Percentiles rank a stretch among this genome's conserved stretches.
Evolutionary conservation across 2,888 invertebrate species (phyloP).

Genomic region (Sinodicranocentrus sp.): DNA sequence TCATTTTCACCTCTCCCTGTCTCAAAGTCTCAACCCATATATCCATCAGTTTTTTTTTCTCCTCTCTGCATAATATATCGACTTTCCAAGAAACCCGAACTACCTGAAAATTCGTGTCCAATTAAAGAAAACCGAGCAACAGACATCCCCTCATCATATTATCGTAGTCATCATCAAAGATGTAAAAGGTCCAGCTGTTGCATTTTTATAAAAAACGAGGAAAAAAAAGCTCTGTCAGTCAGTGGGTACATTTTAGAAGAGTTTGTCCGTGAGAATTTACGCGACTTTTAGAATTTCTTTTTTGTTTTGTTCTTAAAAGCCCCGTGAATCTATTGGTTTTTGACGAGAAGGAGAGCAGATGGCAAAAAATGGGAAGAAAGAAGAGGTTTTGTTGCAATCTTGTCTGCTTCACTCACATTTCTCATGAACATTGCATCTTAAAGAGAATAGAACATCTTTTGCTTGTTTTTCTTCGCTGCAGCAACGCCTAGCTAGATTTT

Average conservation of each 20-base stretch:
- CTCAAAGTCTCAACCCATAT: neutral
- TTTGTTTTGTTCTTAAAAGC: constrained; percentile 32
- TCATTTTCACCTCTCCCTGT: constrained; percentile 1
- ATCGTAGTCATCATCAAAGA: neutral
- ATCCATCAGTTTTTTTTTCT: constrained; percentile 15
- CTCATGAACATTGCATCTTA: no score
- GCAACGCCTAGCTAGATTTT: neutral
- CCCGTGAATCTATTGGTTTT: constrained; percentile 36
- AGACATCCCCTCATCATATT: neutral
- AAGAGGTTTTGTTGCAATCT: constrained; percentile 47
- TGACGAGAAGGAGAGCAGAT: constrained; percentile 43
- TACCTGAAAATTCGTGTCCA: constrained; percentile 42
- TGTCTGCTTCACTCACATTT: no score
- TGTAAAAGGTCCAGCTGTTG: constrained; percentile 20
- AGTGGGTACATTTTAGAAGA: neutral
- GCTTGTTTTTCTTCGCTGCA: neutral
- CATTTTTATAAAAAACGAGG: neutral
- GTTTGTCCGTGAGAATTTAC: constrained; percentile 45
- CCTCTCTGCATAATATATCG: neutral
- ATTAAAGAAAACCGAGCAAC: constrained; percentile 47
- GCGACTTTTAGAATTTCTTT: constrained; percentile 34
- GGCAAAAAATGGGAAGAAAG: constrained; percentile 47
- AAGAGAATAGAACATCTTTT: constrained; percentile 39
- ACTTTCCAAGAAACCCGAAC: constrained; percentile 29
- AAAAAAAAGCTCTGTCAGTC: neutral